Conservation (phyloP, 2,113 vertebrate genomes). For the Chrysemys picta region DNA sequence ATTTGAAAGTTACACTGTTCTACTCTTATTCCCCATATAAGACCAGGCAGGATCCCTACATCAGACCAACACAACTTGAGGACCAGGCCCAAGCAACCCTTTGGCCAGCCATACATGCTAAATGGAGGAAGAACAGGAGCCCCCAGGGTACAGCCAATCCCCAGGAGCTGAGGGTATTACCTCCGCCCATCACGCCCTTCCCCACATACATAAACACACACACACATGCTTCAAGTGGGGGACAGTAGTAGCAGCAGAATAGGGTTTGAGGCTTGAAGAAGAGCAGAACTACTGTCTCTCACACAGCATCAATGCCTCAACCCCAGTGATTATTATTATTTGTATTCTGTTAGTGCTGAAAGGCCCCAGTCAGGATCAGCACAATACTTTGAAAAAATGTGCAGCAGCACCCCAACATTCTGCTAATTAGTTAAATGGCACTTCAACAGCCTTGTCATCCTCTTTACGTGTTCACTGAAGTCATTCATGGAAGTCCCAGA, state of each 20-base stretch:
- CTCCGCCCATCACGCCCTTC: too few relatives aligned
- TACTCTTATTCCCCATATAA: neutral
- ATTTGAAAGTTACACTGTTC: neutral
- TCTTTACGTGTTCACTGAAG: constrained; percentile 44
- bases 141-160: neutral
- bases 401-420: neutral
- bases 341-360: neutral
- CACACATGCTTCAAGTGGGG: too few relatives aligned
- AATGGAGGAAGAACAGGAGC: neutral
- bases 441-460: neutral
- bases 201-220: neutral
- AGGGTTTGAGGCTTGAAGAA: neutral
- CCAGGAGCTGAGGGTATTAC: neutral
- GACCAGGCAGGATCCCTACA: neutral
- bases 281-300: neutral
- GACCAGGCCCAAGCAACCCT: neutral
- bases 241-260: neutral
- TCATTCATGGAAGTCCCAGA: constrained; percentile 2
- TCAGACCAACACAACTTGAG: neutral
- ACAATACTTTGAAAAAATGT: neutral
- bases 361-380: neutral
- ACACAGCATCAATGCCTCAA: neutral
- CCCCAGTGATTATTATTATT: neutral
- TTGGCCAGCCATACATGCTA: neutral
- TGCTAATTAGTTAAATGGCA: neutral